Evolutionary conservation across 1,140 invertebrate genomes (phyloP), one percentile per base, ranked within the genome.

Genomic region (Palaemon carinicauda): DNA sequence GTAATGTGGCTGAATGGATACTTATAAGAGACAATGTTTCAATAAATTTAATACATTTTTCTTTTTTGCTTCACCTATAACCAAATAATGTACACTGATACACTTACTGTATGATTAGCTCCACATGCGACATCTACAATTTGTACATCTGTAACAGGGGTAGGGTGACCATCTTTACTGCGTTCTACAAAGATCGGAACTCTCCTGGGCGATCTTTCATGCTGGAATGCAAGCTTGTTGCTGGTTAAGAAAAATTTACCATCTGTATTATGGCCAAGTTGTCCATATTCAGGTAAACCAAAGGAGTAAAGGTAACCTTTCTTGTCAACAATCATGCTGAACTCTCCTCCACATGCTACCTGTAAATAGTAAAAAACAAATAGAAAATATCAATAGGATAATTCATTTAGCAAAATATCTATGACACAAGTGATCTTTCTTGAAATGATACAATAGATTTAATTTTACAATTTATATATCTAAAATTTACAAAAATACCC

Each of bases 171-270:
- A 90, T 98, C 97, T 90, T 97, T 96, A 14, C 94, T 94, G 91
- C 97, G 97, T 91, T 98, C 97, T 83, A 98, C 95, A 90, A 96
- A 98, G 1, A 96, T 92, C 12, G 95, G 94, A 41, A 98, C 95
- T 88, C 95, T 94, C 90, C 97, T 96, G 7, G 97, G 97, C 21
- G 94, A 93, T 79, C 95, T 95, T 91, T 97, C 96, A 91, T 95
- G 97, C 90, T 96, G 94, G 92, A 94, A 98, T 87, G 95, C 95
- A 88, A 98, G 92, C 90, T 97, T 98, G 41, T 95, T 97, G 87
- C 94, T 95, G 19, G 96, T 96, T 60, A 97, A 94, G 91, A 98
- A 97, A 90, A 97, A 98, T 91, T 97, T 97, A 27, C 97, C 97
- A 92, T 98, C 97, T 9, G 96, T 96, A 90, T 98, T 98, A 91